Conservation (phyloP, 2,113 vertebrate species). For the Anseranas semipalmata region DNA sequence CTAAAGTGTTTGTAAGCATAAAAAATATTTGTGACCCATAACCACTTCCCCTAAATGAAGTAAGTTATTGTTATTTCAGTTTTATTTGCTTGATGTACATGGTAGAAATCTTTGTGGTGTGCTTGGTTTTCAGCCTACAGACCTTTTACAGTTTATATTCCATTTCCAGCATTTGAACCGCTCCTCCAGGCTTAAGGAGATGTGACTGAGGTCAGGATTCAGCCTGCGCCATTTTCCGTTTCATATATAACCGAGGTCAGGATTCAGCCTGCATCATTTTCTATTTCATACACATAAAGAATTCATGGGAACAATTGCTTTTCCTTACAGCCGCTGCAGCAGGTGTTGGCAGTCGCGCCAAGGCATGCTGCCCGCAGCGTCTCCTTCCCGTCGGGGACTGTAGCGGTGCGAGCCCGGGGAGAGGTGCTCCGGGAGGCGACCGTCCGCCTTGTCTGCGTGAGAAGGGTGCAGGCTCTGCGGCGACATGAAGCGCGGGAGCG, state of each 20-base stretch:
- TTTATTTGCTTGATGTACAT: conserved; percentile 19
- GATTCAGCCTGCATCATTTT: neutral
- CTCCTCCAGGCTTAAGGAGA: neutral
- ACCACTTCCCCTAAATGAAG: neutral
- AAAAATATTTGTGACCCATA: neutral
- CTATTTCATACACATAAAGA: neutral
- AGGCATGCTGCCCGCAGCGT: neutral
- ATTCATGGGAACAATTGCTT: neutral
- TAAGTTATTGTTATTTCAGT: neutral
- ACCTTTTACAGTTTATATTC: neutral
- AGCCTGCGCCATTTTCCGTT: neutral
- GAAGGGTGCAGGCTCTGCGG: neutral
- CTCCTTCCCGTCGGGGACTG: neutral
- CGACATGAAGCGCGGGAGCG: neutral
- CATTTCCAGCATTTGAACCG: neutral
- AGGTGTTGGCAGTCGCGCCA: neutral
- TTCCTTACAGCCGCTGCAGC: neutral
- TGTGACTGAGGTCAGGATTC: neutral
- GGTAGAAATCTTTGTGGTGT: conserved; percentile 16
- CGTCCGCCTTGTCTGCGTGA: neutral
- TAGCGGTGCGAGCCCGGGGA: neutral
- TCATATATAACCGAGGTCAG: neutral
- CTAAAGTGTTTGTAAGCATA: neutral
- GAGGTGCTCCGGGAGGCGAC: neutral
- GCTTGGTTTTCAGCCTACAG: neutral